Evolutionary conservation across 2,888 invertebrate species (phyloP), one percentile per base, ranked within the genome.

Genomic region (Sipha maydis): DNA sequence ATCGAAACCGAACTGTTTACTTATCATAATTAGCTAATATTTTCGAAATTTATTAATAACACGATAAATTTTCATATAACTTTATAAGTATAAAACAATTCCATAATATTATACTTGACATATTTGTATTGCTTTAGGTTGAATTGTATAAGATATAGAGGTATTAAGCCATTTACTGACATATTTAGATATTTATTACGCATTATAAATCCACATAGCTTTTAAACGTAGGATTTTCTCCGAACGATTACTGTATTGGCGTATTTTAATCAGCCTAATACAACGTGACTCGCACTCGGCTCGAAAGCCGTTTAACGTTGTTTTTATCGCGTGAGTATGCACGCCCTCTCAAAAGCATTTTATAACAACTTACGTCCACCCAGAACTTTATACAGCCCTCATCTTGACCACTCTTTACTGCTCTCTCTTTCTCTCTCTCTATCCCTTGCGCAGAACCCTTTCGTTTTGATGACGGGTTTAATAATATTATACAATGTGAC

Each of bases 211-310:
- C 14, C 25, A 21, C 61, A 21, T 9, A 56, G 41, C 56, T 11
- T 56, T 56, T 4, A 9, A 41, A 14, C 56, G 56, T 56, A 14
- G 56, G 56, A 17, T 56, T 56, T 61, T 25, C 61, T 61, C 61
- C 25, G 25, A 5, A 5, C 69, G 69, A 11, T n/a, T 31, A 28
- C 28, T 31, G 17, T 28, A 28, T 0, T 14, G 28, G 71, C 14
- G 28, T 28, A 71, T 41, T 80, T 80, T 80, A 80, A 80, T 80
- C 80, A 82, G 28, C 11, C 69, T 82, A 82, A 82, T 69, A 69
- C 82, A 28, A 41, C 67, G 28, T 11, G 69, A 28, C 31, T 19
- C 28, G 31, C 61, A 38, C n/a, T 17, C 8, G n/a, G 38, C 71
- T 8, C 71, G 31, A 67, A 34, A 48, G 56, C 80, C n/a, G 38